These are phyloP conservation scores for Siniperca scherzeri DNA, from an alignment of 2,797 vertebrate species.

Conservation along the genomic window DNA sequence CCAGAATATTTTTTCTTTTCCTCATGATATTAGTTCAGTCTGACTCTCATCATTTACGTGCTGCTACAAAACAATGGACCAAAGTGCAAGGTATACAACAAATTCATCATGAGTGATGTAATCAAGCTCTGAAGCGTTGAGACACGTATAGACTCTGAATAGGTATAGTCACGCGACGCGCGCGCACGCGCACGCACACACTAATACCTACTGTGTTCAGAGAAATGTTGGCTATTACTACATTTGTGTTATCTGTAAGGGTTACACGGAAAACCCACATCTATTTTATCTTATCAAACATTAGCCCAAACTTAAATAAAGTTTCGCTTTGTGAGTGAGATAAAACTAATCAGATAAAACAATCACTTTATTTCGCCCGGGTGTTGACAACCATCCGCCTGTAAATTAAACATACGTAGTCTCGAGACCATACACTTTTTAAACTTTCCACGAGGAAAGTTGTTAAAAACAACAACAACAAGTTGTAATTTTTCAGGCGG, in stretches of 20 bases:
- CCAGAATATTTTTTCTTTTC: not conserved
- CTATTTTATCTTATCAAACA: slow-evolving; percentile 4
- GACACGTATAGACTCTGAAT: not conserved
- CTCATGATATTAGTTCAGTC: not conserved
- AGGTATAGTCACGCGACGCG: not conserved
- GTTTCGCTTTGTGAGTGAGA: slow-evolving; percentile 15
- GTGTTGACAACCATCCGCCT: slow-evolving; percentile 1
- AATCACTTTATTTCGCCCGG: not conserved
- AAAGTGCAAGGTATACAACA: not conserved
- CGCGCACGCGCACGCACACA: not conserved
- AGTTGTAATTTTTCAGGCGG: not conserved
- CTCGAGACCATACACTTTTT: not conserved
- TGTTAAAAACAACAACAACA: too few relatives aligned
- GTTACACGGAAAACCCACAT: not conserved
- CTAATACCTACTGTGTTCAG: not conserved
- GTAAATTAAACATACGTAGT: not conserved
- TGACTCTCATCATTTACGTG: not conserved
- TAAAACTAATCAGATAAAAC: slow-evolving; percentile 7
- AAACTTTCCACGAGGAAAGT: not conserved
- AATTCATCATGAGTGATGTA: not conserved
- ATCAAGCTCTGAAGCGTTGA: not conserved
- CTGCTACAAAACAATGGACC: not conserved
- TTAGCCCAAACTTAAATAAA: slow-evolving; percentile 12
- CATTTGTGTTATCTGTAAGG: not conserved
- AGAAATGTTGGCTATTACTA: not conserved